Conservation (phyloP, 2,113 vertebrate genomes). For the Nymphicus hollandicus region DNA sequence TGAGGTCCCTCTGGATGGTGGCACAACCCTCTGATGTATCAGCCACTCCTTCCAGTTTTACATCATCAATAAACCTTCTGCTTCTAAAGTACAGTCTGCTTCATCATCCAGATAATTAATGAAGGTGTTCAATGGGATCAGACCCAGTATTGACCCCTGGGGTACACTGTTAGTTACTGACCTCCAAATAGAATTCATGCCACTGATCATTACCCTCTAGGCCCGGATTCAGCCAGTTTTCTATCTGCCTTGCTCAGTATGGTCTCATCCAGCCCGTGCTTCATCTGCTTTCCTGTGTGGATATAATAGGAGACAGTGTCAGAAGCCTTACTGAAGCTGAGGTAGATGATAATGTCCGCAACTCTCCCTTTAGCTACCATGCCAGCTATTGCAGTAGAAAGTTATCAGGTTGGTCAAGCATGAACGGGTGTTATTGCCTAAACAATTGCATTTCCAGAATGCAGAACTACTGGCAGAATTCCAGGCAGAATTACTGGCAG, state of each 20-base stretch:
- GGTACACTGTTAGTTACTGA: not conserved
- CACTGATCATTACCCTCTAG: not conserved
- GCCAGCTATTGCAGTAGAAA: not conserved
- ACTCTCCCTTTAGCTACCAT: not conserved
- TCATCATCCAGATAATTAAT: not conserved
- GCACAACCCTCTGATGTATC: not conserved
- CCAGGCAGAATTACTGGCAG: not conserved
- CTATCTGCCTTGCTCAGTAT: not conserved
- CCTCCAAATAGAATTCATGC: not conserved
- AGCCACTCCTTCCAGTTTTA: not conserved
- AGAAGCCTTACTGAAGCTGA: not conserved
- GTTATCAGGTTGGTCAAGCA: not conserved
- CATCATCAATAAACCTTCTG: not conserved
- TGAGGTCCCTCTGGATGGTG: not conserved
- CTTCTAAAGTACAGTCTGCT: not conserved
- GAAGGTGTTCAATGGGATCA: not conserved
- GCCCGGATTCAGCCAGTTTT: not conserved
- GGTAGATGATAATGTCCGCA: not conserved
- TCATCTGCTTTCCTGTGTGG: not conserved
- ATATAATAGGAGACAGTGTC: not conserved
- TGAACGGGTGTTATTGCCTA: not conserved
- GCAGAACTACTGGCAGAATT: not conserved
- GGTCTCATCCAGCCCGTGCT: not conserved
- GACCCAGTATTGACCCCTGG: fast-evolving
- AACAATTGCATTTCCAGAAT: not conserved